Conservation (phyloP, 2,797 vertebrate species). For the Dicrostonyx torquatus region DNA sequence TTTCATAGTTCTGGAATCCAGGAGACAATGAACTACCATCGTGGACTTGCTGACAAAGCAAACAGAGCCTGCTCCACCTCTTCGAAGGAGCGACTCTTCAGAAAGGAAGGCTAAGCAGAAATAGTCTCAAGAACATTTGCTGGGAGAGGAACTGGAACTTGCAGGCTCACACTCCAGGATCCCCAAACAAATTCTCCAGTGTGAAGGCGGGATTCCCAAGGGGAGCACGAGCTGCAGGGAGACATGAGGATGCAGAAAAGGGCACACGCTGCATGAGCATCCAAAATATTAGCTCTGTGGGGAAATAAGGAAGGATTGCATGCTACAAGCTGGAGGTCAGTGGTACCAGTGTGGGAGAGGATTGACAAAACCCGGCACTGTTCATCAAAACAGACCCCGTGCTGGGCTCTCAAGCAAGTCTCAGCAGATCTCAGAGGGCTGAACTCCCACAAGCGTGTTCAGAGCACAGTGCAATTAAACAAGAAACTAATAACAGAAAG, state of each 20-base stretch:
- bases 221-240: neutral
- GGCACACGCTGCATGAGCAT: neutral
- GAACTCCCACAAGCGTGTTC: neutral
- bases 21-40: neutral
- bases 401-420: slow-evolving; percentile 23
- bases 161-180: rapidly evolving
- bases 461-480: slow-evolving; percentile 52
- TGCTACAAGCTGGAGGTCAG: rapidly evolving
- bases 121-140: neutral
- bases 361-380: rapidly evolving
- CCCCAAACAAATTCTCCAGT: neutral
- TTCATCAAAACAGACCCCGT: neutral
- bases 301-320: neutral
- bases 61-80: neutral
- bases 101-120: neutral
- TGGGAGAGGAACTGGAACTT: neutral
- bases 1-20: neutral
- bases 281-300: neutral
- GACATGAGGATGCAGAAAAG: rapidly evolving
- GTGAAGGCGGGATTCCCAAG: neutral
- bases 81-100: neutral
- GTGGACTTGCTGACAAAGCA: neutral
- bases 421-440: slow-evolving; percentile 27
- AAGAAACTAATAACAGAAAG: slow-evolving; percentile 38
- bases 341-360: neutral